Evolutionary conservation across 2,113 vertebrate genomes (phyloP).

Genomic region (Syngnathus floridae): DNA sequence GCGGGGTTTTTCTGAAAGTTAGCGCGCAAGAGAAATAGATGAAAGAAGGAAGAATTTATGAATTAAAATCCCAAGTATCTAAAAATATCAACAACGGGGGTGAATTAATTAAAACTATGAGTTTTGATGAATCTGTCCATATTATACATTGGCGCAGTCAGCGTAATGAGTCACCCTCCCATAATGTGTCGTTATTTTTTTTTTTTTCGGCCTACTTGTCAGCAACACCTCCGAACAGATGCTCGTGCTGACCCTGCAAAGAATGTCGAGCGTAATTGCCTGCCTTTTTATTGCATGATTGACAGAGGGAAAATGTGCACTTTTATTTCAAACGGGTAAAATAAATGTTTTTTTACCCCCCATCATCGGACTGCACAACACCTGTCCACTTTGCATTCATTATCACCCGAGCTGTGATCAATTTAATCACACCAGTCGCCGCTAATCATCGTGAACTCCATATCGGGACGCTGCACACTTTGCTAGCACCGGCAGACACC

Average conservation of each 20-base stretch:
- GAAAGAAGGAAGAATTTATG: not conserved
- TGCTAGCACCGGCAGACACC: constrained; percentile 12
- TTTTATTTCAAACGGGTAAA: not conserved
- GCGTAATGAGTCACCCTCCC: not conserved
- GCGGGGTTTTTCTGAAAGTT: no score
- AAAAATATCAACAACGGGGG: not conserved
- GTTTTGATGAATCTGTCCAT: not conserved
- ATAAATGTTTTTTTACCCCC: not conserved
- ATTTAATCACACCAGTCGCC: constrained; percentile 26
- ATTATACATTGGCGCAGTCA: not conserved
- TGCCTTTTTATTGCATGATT: constrained; percentile 13
- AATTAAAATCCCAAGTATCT: not conserved
- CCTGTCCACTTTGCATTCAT: not conserved
- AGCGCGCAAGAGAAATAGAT: not conserved
- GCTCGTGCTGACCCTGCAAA: constrained; percentile 48
- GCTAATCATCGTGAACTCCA: constrained; percentile 33
- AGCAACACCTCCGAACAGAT: constrained; percentile 51
- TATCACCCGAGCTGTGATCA: constrained; percentile 4
- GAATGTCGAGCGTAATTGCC: constrained; percentile 29
- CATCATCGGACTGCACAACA: not conserved
- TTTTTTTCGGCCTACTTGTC: constrained; percentile 1
- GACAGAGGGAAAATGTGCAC: not conserved
- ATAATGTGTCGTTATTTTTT: not conserved
- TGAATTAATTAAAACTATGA: not conserved
- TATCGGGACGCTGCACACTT: constrained; percentile 45